Evolutionary conservation across 2,113 vertebrate species (phyloP).

Genomic region (Pantherophis guttatus): DNA sequence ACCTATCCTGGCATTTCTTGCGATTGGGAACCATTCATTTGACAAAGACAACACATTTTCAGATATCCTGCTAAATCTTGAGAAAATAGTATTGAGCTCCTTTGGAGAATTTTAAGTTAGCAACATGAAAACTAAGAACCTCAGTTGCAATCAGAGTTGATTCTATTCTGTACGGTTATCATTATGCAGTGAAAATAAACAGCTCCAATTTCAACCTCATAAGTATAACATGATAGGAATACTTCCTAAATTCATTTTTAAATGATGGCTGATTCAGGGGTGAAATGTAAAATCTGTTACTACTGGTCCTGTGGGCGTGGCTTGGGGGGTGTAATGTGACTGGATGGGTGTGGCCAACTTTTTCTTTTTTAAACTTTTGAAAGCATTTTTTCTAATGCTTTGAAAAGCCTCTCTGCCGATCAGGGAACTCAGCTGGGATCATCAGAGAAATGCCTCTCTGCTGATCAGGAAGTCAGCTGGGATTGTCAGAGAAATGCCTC

Average conservation of each 20-base stretch:
- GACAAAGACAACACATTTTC: not conserved
- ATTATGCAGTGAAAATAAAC: not conserved
- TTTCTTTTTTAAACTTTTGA: too few species aligned
- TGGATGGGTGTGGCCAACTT: too few species aligned
- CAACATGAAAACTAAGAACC: not conserved
- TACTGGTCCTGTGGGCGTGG: too few species aligned
- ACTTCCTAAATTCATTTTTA: constrained; percentile 1
- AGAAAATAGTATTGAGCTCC: not conserved
- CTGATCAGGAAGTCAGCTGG: too few species aligned
- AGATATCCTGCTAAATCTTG: not conserved
- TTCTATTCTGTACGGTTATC: not conserved
- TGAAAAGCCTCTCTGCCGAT: too few species aligned
- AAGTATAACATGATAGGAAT: not conserved
- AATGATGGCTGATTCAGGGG: not conserved
- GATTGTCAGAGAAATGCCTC: too few species aligned
- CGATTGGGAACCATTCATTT: not conserved
- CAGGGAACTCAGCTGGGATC: too few species aligned
- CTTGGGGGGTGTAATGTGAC: too few species aligned
- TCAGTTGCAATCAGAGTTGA: not conserved
- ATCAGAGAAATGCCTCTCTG: too few species aligned
- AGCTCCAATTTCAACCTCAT: constrained; percentile 12
- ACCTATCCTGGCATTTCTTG: not conserved
- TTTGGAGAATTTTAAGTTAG: not conserved
- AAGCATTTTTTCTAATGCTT: too few species aligned
- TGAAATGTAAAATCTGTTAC: too few species aligned